phyloP scores from a whole-genome alignment of 2,113 vertebrate genomes.

The Rhinichthys klamathensis region DNA sequence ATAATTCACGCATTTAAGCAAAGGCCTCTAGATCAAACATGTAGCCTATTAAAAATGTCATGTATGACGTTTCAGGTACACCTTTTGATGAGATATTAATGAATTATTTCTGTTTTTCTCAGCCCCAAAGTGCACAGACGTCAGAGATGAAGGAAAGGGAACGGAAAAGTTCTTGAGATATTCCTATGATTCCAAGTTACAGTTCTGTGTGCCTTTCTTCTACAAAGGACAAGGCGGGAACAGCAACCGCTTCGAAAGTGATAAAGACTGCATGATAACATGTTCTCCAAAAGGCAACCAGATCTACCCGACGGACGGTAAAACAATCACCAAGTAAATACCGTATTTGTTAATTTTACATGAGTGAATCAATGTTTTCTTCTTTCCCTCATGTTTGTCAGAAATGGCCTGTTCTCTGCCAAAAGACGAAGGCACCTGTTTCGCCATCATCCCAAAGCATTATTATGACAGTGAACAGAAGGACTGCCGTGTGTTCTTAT shows the following conservation, averaged over 20 bases:
- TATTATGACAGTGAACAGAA: conserved; percentile 50
- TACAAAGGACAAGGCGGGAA: conserved; percentile 58
- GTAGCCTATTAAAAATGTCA: accelerated
- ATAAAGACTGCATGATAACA: conserved; percentile 43
- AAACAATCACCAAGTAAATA: background rate
- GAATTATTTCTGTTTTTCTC: background rate
- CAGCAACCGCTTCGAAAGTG: conserved; percentile 47
- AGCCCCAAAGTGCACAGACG: conserved; percentile 44
- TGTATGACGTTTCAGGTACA: background rate
- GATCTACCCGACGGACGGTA: conserved; percentile 58
- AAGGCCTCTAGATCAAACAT: background rate
- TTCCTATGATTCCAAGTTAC: background rate
- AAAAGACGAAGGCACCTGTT: conserved; percentile 50
- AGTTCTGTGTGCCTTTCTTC: conserved; percentile 53
- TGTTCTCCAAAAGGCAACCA: conserved; percentile 13
- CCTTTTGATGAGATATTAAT: background rate
- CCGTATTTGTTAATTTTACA: background rate
- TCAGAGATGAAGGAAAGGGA: conserved; percentile 34
- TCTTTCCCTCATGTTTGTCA: conserved; percentile 11
- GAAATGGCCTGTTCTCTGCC: conserved; percentile 45
- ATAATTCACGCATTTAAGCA: background rate
- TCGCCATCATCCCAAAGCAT: background rate
- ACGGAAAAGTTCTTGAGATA: background rate
- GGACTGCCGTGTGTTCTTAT: conserved; percentile 58
- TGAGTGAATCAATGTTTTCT: background rate